phyloP scores from a whole-genome alignment of 2,113 vertebrate genomes.

The Tetrax tetrax region DNA sequence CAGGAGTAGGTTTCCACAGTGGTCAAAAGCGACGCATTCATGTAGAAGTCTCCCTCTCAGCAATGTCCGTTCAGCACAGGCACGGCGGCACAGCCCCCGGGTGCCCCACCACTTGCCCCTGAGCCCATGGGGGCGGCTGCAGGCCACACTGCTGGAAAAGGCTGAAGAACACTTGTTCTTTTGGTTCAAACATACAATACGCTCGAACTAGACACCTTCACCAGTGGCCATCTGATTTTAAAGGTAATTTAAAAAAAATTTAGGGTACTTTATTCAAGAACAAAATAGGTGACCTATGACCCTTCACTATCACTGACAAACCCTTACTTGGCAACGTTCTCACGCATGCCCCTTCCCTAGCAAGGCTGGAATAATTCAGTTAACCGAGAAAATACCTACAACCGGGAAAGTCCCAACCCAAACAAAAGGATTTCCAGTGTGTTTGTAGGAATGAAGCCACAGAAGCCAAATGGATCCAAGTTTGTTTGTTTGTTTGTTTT shows the following conservation, averaged over 20 bases:
- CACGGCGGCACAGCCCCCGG: accelerated
- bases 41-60: background rate
- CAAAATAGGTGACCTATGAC: background rate
- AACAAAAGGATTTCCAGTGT: background rate
- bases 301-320: background rate
- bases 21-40: background rate
- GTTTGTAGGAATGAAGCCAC: background rate
- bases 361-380: background rate
- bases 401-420: background rate
- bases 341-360: accelerated
- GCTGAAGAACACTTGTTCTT: background rate
- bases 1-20: accelerated
- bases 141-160: background rate
- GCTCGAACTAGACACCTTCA: accelerated
- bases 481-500: background rate
- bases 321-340: background rate
- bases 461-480: background rate
- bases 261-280: background rate
- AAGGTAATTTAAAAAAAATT: background rate
- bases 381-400: background rate
- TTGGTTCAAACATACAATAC: background rate
- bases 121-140: accelerated
- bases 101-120: background rate
- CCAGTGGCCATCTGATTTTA: accelerated
- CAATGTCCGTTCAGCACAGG: background rate